Base-by-base conservation (phyloP, 1,140 invertebrate genomes). In the Reticulitermes speratus region DNA sequence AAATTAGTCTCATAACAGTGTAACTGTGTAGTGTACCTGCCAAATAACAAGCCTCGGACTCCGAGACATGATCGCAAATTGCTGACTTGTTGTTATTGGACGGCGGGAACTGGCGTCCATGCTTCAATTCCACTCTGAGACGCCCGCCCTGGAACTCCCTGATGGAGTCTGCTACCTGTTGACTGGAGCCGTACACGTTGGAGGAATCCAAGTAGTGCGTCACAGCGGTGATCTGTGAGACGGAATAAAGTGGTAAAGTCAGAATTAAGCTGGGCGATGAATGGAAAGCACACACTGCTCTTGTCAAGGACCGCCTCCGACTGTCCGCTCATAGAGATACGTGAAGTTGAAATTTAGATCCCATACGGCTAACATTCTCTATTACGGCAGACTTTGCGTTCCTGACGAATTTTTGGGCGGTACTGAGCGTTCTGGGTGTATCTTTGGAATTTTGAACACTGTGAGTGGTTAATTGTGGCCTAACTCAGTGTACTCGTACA, bases 181-280 rank as follows among this genome's bases (percentile, higher is more conserved):
- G 91, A 32, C 90, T 94, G 55, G 95, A 96, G 5, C 97, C 97
- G 89, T 98, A 98, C 16, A 97, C 94, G 75, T 96, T 91, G 0
- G 97, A 98, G 21, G 96, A 92, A 89, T 98, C 97, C 91, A 98
- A 91, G 89, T 93, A 98, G 5, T 96, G 94, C 19, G 97, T 97
- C 0, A 98, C 95, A n/a, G 93, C 93, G 14, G 96, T 96, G 44
- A 97, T 88, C 94, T 97, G 90, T 52, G 45, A n/a, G 23, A 2
- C 52, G 25, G 14, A 85, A 21, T 16, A 19, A 55, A 55, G 52
- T 30, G 52, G 23, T 30, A 12, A 84, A 38, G 14, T 21, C 23
- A 45, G 32, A 45, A 83, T 45, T 14, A 83, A 0, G 16, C 44
- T 2, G 16, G 82, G 82, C 19, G 44, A 6, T 82, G 44, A 3